These are phyloP conservation scores for Burhinus bistriatus DNA, from an alignment of 2,113 vertebrate genomes.

Conservation along the genomic window DNA sequence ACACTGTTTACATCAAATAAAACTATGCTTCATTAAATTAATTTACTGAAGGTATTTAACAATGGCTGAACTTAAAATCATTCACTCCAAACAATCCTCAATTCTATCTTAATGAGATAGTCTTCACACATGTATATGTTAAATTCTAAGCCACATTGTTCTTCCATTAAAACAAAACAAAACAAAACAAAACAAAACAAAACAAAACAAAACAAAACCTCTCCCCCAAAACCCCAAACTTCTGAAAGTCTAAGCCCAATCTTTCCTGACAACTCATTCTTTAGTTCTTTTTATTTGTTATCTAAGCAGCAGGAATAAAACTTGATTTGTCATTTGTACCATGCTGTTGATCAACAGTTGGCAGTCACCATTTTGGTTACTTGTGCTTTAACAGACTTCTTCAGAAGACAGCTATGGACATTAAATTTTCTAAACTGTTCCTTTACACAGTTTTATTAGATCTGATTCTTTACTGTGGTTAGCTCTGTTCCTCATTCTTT, in stretches of 20 bases:
- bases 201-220: not conserved
- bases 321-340: not conserved
- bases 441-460: not conserved
- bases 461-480: not conserved
- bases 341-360: not conserved
- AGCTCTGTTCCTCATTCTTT: not conserved
- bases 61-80: not conserved
- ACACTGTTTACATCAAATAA: not conserved
- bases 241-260: not conserved
- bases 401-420: not conserved
- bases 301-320: not conserved
- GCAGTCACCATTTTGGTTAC: not conserved
- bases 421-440: not conserved
- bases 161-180: not conserved
- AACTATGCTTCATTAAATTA: not conserved
- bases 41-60: not conserved
- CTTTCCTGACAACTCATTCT: not conserved
- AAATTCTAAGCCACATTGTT: not conserved
- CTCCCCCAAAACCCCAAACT: accelerated
- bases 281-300: not conserved
- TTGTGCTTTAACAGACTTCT: not conserved
- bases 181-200: not conserved
- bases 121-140: not conserved
- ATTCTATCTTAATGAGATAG: not conserved
- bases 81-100: not conserved